phyloP scores from a whole-genome alignment of 2,888 invertebrate genomes.

The Protodeltote pygarga region DNA sequence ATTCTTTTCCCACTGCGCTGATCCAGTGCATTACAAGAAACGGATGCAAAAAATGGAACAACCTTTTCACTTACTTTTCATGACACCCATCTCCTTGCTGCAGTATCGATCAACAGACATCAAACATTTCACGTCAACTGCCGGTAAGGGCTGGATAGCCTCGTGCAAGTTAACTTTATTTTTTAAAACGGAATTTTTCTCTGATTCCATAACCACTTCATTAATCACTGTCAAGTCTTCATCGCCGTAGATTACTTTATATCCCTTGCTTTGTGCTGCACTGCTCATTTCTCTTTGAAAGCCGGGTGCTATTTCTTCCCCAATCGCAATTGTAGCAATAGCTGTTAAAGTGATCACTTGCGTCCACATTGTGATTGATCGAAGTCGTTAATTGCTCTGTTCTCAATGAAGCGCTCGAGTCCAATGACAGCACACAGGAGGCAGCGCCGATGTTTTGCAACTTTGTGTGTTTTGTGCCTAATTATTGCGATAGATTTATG shows the following conservation, averaged over 20 bases:
- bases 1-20: no score
- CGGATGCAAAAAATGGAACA: neutral
- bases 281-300: constrained; percentile 62
- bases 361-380: constrained; percentile 59
- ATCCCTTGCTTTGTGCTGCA: constrained; percentile 65
- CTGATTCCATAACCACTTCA: constrained; percentile 65
- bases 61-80: constrained; percentile 71
- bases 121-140: constrained; percentile 77
- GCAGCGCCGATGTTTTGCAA: constrained; percentile 61
- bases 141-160: constrained; percentile 61
- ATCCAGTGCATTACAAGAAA: no score
- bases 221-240: constrained; percentile 71
- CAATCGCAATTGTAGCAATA: constrained; percentile 35
- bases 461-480: constrained; percentile 59
- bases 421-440: constrained; percentile 33
- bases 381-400: constrained; percentile 40
- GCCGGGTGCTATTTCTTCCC: constrained; percentile 56
- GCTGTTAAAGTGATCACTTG: constrained; percentile 38
- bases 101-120: constrained; percentile 79
- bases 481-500: constrained; percentile 62
- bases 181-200: constrained; percentile 59
- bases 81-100: constrained; percentile 68
- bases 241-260: constrained; percentile 71
- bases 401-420: constrained; percentile 32
- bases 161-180: constrained; percentile 58